Base-by-base conservation (phyloP, 2,113 vertebrate species). In the Alaudala cheleensis region DNA sequence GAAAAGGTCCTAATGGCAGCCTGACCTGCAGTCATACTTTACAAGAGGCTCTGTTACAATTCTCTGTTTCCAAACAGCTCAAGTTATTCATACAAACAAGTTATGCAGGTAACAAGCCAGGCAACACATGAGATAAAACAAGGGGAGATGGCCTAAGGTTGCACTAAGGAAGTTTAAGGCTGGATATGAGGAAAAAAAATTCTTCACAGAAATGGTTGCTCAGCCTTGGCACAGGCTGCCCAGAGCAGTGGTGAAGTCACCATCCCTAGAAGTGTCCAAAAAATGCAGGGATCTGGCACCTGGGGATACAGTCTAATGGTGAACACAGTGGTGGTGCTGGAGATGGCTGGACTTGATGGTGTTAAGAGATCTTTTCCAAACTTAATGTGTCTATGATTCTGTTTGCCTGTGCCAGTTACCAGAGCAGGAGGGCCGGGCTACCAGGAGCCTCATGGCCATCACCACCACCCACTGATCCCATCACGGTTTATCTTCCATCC, bases 371-470 rank as follows among this genome's bases (percentile, higher is more conserved):
- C 29, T 49, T 70, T 37, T 49, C 25, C 34, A 42, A 1, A 18
- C 18, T 31, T 31, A 14, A 6, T 1, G 7, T 6, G 33, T 20
- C 40, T 23, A 0, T 31, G 31, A 26, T 20, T 53, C 40, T 10
- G 21, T 6, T 42, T 47, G 34, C 58, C 56, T 0, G 1, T 42
- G 47, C 20, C 79, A 69, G 37, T 6, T 4, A 42, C 42, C 10
- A 21, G 28, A 9, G 37, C 53, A 50, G 44, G 49, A 77, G 4
- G 40, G 28, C 49, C 11, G 25, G 53, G 47, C 40, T 20, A 22
- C 40, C 15, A 0, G 44, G 21, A 77, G 26, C 69, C 84, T 26
- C n/a, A 3, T 0, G 9, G 54, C 33, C 29, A 50, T 10, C 44
- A 16, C 11, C 74, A n/a, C 11, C 34, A 5, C 5, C n/a, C 2